Evolutionary conservation across 53 echinoderm and acorn worm genomes (phyloP).

Genomic region (Henricia sp.): DNA sequence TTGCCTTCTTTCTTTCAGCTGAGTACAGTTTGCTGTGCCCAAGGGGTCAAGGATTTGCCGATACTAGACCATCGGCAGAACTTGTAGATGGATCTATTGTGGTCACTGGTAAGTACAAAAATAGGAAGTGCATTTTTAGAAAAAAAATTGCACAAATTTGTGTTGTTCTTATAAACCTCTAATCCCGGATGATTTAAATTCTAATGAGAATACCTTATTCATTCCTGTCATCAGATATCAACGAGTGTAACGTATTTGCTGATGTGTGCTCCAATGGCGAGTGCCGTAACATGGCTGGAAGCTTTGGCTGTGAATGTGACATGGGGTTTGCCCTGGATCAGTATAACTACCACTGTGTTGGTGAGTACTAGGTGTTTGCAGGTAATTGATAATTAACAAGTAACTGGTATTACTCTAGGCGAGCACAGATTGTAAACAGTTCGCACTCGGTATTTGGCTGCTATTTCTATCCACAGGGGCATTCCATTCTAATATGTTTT

Average conservation of each 20-base stretch:
- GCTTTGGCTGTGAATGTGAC: constrained; percentile 82
- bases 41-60: constrained; percentile 90
- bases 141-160: not conserved
- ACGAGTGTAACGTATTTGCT: constrained; percentile 81
- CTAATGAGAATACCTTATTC: not conserved
- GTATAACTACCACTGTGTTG: constrained; percentile 86
- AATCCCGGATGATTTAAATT: no score
- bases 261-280: constrained; percentile 81
- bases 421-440: no score
- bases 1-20: constrained; percentile 49
- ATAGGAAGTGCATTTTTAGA: not conserved
- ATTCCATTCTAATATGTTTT: no score
- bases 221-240: constrained; percentile 74
- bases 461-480: no score
- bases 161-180: not conserved
- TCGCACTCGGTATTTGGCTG: no score
- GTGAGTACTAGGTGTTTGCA: no score
- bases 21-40: constrained; percentile 85
- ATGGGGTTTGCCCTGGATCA: constrained; percentile 84
- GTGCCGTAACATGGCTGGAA: constrained; percentile 87
- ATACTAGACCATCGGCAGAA: constrained; percentile 73
- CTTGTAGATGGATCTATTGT: constrained; percentile 86
- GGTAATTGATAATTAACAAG: no score
- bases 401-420: no score
- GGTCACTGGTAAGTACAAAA: constrained; percentile 62